phyloP scores from a whole-genome alignment of 2,888 invertebrate genomes.

The Nephrotoma guestfalica region DNA sequence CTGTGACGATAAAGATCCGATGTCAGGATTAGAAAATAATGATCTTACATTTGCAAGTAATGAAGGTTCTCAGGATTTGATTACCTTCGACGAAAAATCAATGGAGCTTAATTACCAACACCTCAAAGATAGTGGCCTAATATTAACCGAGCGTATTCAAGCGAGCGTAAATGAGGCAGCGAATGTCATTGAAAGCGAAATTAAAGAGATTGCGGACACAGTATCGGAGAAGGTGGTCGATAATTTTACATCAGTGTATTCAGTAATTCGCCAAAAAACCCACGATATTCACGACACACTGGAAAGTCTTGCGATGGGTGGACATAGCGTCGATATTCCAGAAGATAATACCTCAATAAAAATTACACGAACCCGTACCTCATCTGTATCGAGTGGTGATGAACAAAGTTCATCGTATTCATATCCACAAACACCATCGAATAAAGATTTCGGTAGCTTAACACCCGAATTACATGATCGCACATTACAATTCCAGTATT shows the following conservation, averaged over 20 bases:
- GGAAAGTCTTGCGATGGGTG: conserved; percentile 24
- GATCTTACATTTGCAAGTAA: conserved; percentile 25
- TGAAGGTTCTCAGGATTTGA: conserved; percentile 32
- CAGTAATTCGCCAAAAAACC: conserved; percentile 35
- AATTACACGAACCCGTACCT: conserved; percentile 18
- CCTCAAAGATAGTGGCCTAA: conserved; percentile 24
- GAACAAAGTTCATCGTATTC: conserved; percentile 12
- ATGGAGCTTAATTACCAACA: conserved; percentile 23
- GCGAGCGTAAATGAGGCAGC: conserved; percentile 35
- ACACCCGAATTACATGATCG: background rate
- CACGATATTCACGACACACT: conserved; percentile 33
- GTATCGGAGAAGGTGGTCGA: conserved; percentile 35
- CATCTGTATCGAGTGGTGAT: conserved; percentile 19
- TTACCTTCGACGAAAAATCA: conserved; percentile 34
- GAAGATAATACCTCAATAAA: conserved; percentile 6
- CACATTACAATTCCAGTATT: background rate
- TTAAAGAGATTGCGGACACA: conserved; percentile 36
- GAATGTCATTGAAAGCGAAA: conserved; percentile 35
- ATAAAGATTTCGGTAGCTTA: conserved; percentile 11
- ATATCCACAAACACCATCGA: conserved; percentile 16
- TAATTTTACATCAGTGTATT: conserved; percentile 36
- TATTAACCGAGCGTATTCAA: conserved; percentile 28
- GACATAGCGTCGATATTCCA: conserved; percentile 15
- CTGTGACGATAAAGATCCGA: conserved; percentile 24
- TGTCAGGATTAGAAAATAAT: conserved; percentile 27